Conservation (phyloP, 1,140 invertebrate genomes). For the Vanessa tameamea region DNA sequence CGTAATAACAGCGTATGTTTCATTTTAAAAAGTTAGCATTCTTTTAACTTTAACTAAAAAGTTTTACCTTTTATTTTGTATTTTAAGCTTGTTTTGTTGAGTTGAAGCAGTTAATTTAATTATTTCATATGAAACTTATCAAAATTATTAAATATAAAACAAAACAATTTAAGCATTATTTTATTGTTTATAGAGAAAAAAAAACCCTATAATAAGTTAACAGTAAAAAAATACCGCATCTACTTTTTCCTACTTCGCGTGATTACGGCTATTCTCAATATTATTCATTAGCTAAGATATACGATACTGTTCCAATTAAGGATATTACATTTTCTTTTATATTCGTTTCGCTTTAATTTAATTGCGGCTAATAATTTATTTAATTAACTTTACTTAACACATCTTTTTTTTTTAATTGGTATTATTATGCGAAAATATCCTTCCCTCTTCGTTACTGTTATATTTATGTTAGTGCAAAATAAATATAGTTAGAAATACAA, state of each 20-base stretch:
- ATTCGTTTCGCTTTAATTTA: slow-evolving; percentile 24
- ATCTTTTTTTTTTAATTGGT: background rate
- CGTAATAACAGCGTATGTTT: no score
- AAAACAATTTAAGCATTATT: no score
- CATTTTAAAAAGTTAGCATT: no score
- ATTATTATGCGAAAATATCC: background rate
- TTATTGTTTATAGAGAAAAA: background rate
- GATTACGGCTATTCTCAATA: slow-evolving; percentile 36
- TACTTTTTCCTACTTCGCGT: slow-evolving; percentile 20
- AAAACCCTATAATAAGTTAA: background rate
- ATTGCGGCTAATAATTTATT: slow-evolving; percentile 25
- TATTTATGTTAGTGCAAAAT: background rate
- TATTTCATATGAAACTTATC: no score
- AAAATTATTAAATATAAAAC: no score
- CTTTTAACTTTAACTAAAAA: no score
- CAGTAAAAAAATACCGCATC: slow-evolving; percentile 25
- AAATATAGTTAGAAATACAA: slow-evolving; percentile 11
- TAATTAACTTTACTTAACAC: slow-evolving; percentile 20
- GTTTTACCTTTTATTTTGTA: no score
- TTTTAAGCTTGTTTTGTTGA: no score
- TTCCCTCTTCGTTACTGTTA: background rate
- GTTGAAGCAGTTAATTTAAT: no score
- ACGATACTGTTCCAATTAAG: slow-evolving; percentile 40
- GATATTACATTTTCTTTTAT: slow-evolving; percentile 42
- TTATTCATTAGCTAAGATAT: slow-evolving; percentile 42